phyloP scores from a whole-genome alignment of 2,797 vertebrate species.

The Chaetodon trifasciatus region DNA sequence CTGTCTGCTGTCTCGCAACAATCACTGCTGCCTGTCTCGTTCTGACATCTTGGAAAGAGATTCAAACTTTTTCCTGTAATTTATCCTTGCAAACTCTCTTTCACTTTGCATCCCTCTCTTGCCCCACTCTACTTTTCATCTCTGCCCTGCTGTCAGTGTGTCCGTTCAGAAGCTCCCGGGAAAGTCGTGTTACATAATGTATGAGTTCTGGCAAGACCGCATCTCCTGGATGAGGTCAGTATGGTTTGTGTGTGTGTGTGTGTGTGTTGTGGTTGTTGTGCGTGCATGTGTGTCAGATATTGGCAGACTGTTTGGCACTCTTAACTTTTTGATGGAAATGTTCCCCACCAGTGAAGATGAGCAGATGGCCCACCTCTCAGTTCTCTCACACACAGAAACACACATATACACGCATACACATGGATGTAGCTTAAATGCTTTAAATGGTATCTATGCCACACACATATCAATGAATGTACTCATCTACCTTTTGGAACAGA shows the following conservation, averaged over 20 bases:
- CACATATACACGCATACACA: slow-evolving; percentile 12
- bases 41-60: slow-evolving; percentile 22
- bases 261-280: slow-evolving; percentile 15
- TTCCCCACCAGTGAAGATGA: slow-evolving; percentile 72
- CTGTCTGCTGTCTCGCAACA: slow-evolving; percentile 3
- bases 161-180: slow-evolving; percentile 91
- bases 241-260: slow-evolving; percentile 21
- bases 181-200: slow-evolving; percentile 89
- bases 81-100: slow-evolving; percentile 35
- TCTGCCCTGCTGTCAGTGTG: slow-evolving; percentile 84
- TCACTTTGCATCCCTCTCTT: slow-evolving; percentile 44
- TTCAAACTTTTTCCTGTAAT: slow-evolving; percentile 28
- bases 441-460: slow-evolving; percentile 8
- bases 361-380: slow-evolving; percentile 78
- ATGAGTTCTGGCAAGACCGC: slow-evolving; percentile 90
- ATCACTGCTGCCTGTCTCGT: neutral
- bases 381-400: slow-evolving; percentile 35
- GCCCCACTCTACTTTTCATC: slow-evolving; percentile 43
- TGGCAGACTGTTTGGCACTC: slow-evolving; percentile 71
- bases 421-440: slow-evolving; percentile 23
- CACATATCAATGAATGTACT: slow-evolving; percentile 33
- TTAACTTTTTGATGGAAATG: slow-evolving; percentile 72
- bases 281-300: slow-evolving; percentile 47
- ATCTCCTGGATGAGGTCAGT: slow-evolving; percentile 90
- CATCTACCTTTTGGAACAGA: neutral